Evolutionary conservation across 2,888 invertebrate genomes (phyloP), one percentile per base, ranked within the genome.

Genomic region (Atrina japonica): DNA sequence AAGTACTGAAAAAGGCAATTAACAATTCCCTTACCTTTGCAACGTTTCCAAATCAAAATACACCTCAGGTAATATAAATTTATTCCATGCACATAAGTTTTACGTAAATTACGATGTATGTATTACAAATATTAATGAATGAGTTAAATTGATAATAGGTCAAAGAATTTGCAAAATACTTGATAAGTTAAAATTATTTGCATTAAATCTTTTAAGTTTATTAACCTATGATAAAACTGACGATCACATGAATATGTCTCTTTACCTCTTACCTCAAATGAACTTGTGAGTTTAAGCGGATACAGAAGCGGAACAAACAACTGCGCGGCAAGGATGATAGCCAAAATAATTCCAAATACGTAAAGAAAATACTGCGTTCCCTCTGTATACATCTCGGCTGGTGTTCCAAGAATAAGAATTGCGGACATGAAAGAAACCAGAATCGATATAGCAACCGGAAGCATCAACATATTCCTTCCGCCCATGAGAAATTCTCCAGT

Each of bases 371-470:
- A 86, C 66, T 84, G 74, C 0, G 86, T 84, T 11, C 88, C 88
- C 25, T 80, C 83, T 30, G 78, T 78, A 61, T 88, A 88, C 76
- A 87, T 83, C 67, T 88, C 88, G 6, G 86, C 83, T 6, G 88
- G 87, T 0, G 84, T 85, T 3, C 87, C 87, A 9, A 88, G 81
- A 68, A 88, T 79, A 45, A 88, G 82, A 52, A 88, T 87, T 71
- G 88, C 88, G 5, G 87, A 87, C 84, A 88, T 88, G 69, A 88
- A 88, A 25, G 83, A 85, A 3, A 88, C 88, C 29, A 88, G 80
- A 41, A 88, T 79, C 23, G 87, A 87, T 55, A 88, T 77, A 0
- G 88, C 76, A 5, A 88, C 85, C 9, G 88, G 88, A 40, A 83
- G 58, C 14, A 86, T 69, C 25, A 70, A 65, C 88, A 88, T 85